Percentiles rank a stretch among this genome's conserved stretches.
Conservation (phyloP, 2,888 invertebrate genomes). For the Ectobius pallidus region DNA sequence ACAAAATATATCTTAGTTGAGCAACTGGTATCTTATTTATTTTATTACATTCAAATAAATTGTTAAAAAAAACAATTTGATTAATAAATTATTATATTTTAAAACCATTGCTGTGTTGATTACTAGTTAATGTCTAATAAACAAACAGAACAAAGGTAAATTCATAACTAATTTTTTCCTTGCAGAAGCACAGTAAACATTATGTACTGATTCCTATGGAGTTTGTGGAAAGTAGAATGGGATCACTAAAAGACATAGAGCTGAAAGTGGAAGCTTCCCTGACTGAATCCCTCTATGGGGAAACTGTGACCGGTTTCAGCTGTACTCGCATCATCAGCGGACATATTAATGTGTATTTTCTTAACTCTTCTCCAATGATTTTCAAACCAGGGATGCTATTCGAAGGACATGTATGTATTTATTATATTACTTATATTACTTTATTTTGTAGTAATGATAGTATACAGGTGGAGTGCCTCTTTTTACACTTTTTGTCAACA, state of each 20-base stretch:
- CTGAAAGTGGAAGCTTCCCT: slow-evolving; percentile 52
- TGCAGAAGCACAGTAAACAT: slow-evolving; percentile 43
- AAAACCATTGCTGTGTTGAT: too few relatives aligned
- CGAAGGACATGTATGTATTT: slow-evolving; percentile 56
- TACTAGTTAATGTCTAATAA: too few relatives aligned
- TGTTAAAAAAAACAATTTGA: too few relatives aligned
- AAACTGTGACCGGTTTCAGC: slow-evolving; percentile 54
- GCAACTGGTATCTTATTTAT: too few relatives aligned
- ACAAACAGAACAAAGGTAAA: too few relatives aligned
- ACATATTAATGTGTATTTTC: slow-evolving; percentile 55
- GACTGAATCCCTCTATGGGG: slow-evolving; percentile 53
- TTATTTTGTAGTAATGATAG: not conserved
- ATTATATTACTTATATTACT: not conserved
- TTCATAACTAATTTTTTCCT: too few relatives aligned
- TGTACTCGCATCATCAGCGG: slow-evolving; percentile 57
- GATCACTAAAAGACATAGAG: slow-evolving; percentile 47
- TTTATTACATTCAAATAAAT: too few relatives aligned
- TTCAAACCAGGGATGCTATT: slow-evolving; percentile 62
- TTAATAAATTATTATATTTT: too few relatives aligned
- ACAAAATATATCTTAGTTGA: too few relatives aligned
- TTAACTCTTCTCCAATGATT: slow-evolving; percentile 57
- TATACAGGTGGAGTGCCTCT: not conserved
- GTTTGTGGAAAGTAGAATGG: slow-evolving; percentile 33
- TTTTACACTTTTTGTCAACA: too few relatives aligned
- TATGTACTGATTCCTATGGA: slow-evolving; percentile 42